A percentile compares a stretch with the other conserved stretches of the same genome.
These are phyloP conservation scores for Argopecten irradians DNA, from an alignment of 1,140 invertebrate genomes.

Conservation along the genomic window DNA sequence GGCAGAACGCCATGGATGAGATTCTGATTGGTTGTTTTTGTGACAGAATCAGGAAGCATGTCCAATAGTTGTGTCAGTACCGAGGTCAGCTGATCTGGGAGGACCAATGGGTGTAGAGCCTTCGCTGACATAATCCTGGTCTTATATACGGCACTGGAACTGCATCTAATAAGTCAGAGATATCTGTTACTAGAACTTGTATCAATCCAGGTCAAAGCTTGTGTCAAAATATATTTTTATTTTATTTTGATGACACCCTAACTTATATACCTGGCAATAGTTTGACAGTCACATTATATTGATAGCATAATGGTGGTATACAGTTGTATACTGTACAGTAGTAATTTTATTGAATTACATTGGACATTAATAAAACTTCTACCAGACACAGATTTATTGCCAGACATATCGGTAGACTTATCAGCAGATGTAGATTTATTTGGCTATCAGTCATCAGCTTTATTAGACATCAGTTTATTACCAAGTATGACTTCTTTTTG, in stretches of 20 bases:
- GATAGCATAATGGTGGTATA: too few species aligned
- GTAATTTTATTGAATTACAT: neutral
- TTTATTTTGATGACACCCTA: neutral
- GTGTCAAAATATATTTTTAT: neutral
- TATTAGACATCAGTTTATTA: neutral
- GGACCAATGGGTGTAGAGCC: slow-evolving; percentile 83
- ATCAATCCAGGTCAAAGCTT: neutral
- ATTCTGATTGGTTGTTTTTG: slow-evolving; percentile 75
- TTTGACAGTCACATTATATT: neutral
- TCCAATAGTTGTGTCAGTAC: slow-evolving; percentile 62
- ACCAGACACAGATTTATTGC: too few species aligned
- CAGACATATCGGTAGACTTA: too few species aligned
- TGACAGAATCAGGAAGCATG: slow-evolving; percentile 57
- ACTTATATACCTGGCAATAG: neutral
- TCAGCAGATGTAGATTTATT: too few species aligned
- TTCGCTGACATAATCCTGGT: slow-evolving; percentile 83
- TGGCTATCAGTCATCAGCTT: neutral
- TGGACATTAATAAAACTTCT: too few species aligned
- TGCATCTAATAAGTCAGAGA: slow-evolving; percentile 61
- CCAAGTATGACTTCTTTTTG: neutral
- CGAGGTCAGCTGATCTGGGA: slow-evolving; percentile 70
- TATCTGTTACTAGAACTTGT: neutral
- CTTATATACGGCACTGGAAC: slow-evolving; percentile 80
- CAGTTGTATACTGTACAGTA: too few species aligned
- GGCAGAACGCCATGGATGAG: slow-evolving; percentile 79